Evolutionary conservation across 2,113 vertebrate species (phyloP).

Genomic region (Salminus brasiliensis): DNA sequence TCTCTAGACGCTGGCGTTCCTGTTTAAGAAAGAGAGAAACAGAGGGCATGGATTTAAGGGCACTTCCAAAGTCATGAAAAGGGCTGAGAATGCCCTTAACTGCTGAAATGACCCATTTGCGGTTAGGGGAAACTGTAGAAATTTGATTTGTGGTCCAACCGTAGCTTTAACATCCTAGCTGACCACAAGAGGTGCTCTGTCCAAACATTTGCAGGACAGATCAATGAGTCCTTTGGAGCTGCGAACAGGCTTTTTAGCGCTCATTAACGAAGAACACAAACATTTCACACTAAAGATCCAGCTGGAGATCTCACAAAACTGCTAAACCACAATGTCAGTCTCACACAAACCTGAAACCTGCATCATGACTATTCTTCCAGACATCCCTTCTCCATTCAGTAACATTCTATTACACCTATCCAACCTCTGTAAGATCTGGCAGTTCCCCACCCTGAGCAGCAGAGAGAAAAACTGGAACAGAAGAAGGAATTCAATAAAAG

Average conservation of each 20-base stretch:
- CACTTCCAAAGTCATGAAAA: no score
- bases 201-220: no score
- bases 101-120: no score
- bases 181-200: no score
- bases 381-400: background rate
- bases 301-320: background rate
- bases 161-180: no score
- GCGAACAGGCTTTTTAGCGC: background rate
- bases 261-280: background rate
- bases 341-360: background rate
- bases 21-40: conserved; percentile 60
- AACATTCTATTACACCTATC: background rate
- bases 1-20: conserved; percentile 94
- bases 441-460: background rate
- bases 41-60: no score
- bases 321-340: background rate
- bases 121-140: no score
- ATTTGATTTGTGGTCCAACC: no score
- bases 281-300: conserved; percentile 16
- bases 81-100: no score
- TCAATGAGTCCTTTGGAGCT: background rate
- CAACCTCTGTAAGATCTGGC: background rate
- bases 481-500: conserved; percentile 18
- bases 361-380: background rate
- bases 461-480: conserved; percentile 8